These are phyloP conservation scores for Acropora yongei DNA, from an alignment of 64 coral and sea anemone species.

Conservation along the genomic window DNA sequence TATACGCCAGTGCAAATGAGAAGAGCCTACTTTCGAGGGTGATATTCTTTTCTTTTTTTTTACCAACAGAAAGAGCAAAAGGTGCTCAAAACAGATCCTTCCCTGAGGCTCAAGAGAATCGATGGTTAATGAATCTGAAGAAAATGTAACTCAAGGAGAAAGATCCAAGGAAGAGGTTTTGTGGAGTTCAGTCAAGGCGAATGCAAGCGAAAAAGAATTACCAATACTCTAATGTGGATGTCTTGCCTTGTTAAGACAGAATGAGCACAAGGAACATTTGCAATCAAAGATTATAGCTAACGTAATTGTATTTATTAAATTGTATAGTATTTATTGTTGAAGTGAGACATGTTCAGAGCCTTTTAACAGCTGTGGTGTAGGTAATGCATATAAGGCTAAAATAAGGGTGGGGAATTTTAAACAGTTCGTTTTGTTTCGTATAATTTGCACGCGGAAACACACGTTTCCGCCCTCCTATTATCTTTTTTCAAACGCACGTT, in stretches of 20 bases:
- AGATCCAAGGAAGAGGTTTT: neutral
- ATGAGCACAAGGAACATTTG: slow-evolving; percentile 1
- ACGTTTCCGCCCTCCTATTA: neutral
- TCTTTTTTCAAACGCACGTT: neutral
- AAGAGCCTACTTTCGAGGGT: neutral
- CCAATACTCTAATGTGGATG: neutral
- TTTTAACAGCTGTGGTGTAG: neutral
- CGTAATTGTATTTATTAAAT: slow-evolving; percentile 47
- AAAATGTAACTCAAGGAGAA: neutral
- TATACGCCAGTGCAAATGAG: neutral
- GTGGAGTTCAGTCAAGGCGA: neutral
- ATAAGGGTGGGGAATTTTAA: neutral
- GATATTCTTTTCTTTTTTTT: neutral
- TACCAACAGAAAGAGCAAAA: slow-evolving; percentile 69
- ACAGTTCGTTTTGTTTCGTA: neutral
- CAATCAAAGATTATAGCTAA: slow-evolving; percentile 27
- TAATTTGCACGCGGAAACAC: neutral
- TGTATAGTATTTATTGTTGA: slow-evolving; percentile 52
- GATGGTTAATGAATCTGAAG: slow-evolving; percentile 39
- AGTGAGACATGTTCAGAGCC: neutral
- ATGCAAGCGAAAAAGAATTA: neutral
- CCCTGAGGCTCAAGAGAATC: slow-evolving; percentile 68
- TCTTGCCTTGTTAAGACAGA: neutral
- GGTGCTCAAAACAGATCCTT: slow-evolving; percentile 71
- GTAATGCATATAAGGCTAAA: neutral